A percentile compares a stretch with the other conserved stretches of the same genome.
Conservation (phyloP, 2,888 invertebrate species). For the Cheilosia impressa region DNA sequence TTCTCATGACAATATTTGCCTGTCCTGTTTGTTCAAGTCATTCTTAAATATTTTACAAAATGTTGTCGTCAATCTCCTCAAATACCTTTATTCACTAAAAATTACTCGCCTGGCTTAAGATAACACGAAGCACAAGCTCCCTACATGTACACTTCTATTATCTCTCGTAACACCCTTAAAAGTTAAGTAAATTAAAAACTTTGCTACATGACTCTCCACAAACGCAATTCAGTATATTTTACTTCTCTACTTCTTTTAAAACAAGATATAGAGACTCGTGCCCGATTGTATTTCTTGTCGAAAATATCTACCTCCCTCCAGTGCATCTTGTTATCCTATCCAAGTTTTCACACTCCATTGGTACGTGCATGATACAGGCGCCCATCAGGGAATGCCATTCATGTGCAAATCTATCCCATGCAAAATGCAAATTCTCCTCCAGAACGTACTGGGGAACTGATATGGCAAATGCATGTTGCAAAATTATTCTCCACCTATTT, state of each 20-base stretch:
- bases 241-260: not conserved
- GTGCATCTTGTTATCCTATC: slow-evolving; percentile 1
- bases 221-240: not conserved
- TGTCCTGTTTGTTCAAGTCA: no score
- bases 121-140: no score
- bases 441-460: not conserved
- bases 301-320: not conserved
- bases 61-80: no score
- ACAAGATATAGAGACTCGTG: not conserved
- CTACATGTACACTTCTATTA: no score
- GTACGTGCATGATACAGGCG: slow-evolving; percentile 8
- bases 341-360: slow-evolving; percentile 37
- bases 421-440: slow-evolving; percentile 33
- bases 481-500: slow-evolving; percentile 1
- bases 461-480: slow-evolving; percentile 7
- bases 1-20: no score
- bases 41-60: no score
- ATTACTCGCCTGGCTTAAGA: no score
- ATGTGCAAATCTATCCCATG: slow-evolving; percentile 28
- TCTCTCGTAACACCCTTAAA: no score
- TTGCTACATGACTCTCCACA: not conserved
- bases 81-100: no score
- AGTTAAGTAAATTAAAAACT: slow-evolving; percentile 1
- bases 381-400: slow-evolving; percentile 17
- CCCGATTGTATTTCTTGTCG: not conserved